phyloP scores from a whole-genome alignment of 2,888 invertebrate genomes.

The Netelia fuscicornis region DNA sequence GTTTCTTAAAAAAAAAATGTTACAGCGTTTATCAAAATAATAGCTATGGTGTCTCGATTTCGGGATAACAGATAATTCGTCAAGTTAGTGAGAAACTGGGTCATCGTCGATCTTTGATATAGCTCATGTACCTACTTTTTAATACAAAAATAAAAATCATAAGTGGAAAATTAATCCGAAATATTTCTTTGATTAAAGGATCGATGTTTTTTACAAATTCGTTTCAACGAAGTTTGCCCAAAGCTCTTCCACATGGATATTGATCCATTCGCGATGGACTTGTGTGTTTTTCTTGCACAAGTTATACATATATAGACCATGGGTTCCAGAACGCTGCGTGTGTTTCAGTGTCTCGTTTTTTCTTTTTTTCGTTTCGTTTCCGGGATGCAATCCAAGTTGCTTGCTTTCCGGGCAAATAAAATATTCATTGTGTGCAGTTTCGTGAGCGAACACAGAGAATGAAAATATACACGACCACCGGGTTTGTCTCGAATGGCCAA shows the following conservation, averaged over 20 bases:
- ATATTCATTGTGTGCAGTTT: constrained; percentile 67
- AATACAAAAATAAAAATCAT: too few species aligned
- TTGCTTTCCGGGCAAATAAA: constrained; percentile 65
- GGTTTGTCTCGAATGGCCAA: constrained; percentile 60
- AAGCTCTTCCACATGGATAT: constrained; percentile 13
- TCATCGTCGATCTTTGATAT: too few species aligned
- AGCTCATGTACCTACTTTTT: too few species aligned
- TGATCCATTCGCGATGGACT: constrained; percentile 27
- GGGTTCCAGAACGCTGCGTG: constrained; percentile 48
- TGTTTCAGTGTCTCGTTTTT: constrained; percentile 44
- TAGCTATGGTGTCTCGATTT: too few species aligned
- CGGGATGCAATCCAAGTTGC: constrained; percentile 60
- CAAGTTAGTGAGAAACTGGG: too few species aligned
- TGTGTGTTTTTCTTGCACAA: background rate
- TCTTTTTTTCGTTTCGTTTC: constrained; percentile 53
- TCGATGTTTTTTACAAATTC: background rate
- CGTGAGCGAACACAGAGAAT: constrained; percentile 47
- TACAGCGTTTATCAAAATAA: too few species aligned
- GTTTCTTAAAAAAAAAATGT: too few species aligned
- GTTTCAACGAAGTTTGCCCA: background rate
- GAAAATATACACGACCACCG: constrained; percentile 32
- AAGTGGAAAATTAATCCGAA: background rate
- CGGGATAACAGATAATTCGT: too few species aligned
- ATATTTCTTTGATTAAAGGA: background rate
- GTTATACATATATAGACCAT: background rate